Evolutionary conservation across 2,888 invertebrate species (phyloP), one percentile per base, ranked within the genome.

Genomic region (Nemurella pictetii): DNA sequence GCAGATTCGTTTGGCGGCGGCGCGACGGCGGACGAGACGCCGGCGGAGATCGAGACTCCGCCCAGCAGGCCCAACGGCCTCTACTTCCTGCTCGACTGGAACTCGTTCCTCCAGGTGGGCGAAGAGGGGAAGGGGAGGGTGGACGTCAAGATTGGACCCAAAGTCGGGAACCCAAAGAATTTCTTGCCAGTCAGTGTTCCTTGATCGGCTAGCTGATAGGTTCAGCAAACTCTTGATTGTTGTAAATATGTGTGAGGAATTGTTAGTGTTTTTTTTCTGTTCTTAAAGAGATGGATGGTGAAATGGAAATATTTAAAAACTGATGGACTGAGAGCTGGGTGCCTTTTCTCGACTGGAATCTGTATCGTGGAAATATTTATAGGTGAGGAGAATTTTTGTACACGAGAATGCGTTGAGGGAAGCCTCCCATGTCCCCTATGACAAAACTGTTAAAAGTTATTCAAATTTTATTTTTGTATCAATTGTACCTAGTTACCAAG

Each of bases 51-150:
- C 74, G 83, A 83, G 75, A 32, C 83, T 5, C 81, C 95, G 4
- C 93, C 94, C 0, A 94, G 94, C 73, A 93, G 92, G 87, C 94
- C 93, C 88, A 96, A 94, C 86, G 97, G 96, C 0, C 94, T 96
- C 87, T 97, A 96, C 89, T 96, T 96, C 91, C 92, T 96, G 88
- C 92, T 96, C 7, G 97, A 97, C 89, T 96, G 96, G 96, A 96
- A 97, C 88, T 94, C 95, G 84, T 97, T 97, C 88, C 91, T 96
- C 26, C 96, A 96, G 90, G 96, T 96, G 2, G 96, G 96, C 15
- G 95, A 94, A 73, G 95, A 95, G 28, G 87, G 86, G 9, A 91
- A 91, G 20, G 93, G 92, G 55, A 88, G 87, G 35, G 95, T 96
- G 0, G 95, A 96, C 88, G 93, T 97, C 87, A 93, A 95, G 88